Evolutionary conservation across 1,140 invertebrate species (phyloP).

Genomic region (Zaprionus ghesquierei): DNA sequence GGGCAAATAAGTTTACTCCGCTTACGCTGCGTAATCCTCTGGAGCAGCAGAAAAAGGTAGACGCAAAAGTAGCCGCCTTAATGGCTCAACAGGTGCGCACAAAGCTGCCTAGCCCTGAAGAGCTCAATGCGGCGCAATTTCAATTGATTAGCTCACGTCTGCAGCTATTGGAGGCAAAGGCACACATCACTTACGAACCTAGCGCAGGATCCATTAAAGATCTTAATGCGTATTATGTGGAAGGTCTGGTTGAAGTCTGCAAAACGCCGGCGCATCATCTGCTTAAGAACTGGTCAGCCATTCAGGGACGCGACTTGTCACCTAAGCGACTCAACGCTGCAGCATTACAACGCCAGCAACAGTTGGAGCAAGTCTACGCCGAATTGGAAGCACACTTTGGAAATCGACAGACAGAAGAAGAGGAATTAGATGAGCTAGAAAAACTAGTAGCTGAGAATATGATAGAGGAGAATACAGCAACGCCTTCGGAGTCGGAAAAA

Average conservation of each 20-base stretch:
- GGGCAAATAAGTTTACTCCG: constrained; percentile 76
- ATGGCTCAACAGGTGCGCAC: constrained; percentile 53
- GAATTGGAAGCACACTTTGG: constrained; percentile 53
- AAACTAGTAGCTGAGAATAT: constrained; percentile 51
- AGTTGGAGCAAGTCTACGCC: constrained; percentile 40
- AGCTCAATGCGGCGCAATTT: background rate
- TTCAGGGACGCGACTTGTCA: constrained; percentile 68
- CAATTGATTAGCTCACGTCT: constrained; percentile 37
- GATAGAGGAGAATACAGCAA: constrained; percentile 40
- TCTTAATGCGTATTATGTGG: constrained; percentile 53
- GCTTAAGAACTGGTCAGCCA: constrained; percentile 62
- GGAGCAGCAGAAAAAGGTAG: constrained; percentile 58
- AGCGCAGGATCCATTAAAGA: constrained; percentile 20
- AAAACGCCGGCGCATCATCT: constrained; percentile 52
- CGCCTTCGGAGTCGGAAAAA: background rate
- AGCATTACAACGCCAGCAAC: background rate
- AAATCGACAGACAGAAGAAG: constrained; percentile 6
- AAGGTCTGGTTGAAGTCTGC: constrained; percentile 48
- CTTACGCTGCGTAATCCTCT: constrained; percentile 60
- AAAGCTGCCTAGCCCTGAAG: background rate
- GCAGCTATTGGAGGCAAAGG: background rate
- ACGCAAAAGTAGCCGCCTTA: constrained; percentile 45
- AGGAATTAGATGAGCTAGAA: constrained; percentile 50
- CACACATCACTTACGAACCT: constrained; percentile 27
- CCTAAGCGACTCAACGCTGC: constrained; percentile 26